Evolutionary conservation across 2,113 vertebrate species (phyloP).

Genomic region (Sapajus apella): DNA sequence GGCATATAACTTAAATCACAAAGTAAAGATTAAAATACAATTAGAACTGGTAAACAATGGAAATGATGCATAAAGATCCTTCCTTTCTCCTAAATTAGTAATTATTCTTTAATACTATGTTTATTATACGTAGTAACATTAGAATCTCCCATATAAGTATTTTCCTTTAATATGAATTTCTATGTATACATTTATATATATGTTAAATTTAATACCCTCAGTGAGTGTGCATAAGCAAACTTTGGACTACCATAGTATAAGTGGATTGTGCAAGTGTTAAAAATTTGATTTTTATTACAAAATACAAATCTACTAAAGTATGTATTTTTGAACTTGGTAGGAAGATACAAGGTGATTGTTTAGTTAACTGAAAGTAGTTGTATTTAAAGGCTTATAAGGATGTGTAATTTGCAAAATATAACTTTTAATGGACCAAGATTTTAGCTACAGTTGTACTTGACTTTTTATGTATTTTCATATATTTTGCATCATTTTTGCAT

Average conservation of each 20-base stretch:
- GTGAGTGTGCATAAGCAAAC: background rate
- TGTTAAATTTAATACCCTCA: background rate
- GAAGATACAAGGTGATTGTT: background rate
- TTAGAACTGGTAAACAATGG: background rate
- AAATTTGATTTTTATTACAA: background rate
- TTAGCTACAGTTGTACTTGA: background rate
- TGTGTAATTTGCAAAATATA: background rate
- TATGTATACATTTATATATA: background rate
- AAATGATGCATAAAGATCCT: background rate
- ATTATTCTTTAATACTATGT: background rate
- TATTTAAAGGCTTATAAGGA: background rate
- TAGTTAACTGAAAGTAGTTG: background rate
- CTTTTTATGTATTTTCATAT: constrained; percentile 1
- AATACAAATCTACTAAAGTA: background rate
- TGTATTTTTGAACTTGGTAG: background rate
- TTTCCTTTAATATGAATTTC: constrained; percentile 32
- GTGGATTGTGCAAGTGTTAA: background rate
- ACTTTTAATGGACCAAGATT: background rate
- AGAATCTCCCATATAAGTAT: background rate
- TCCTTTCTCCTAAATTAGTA: constrained; percentile 8
- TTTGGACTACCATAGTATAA: background rate
- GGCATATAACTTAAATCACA: background rate
- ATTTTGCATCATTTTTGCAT: constrained; percentile 25
- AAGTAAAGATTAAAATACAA: background rate
- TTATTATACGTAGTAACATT: background rate